These are phyloP conservation scores for Turdus rufiventris DNA, from an alignment of 2,113 vertebrate species.

Conservation along the genomic window DNA sequence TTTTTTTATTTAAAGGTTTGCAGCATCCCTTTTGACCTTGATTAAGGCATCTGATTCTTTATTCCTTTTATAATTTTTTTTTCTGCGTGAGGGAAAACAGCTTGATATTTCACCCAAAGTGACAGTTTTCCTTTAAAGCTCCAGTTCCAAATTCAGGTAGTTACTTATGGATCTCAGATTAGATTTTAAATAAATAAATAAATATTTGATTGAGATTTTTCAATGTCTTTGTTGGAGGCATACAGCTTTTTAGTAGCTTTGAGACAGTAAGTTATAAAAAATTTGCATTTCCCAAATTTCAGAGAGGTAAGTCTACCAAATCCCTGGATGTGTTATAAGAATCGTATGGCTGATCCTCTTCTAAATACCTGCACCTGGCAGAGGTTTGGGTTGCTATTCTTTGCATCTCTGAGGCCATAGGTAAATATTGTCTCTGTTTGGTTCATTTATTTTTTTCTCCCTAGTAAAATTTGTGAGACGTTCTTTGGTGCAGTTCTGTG, in stretches of 20 bases:
- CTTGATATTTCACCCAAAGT: not conserved
- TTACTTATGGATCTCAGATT: not conserved
- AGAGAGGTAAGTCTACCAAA: not conserved
- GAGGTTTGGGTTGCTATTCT: not conserved
- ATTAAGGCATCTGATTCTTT: not conserved
- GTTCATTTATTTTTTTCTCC: not conserved
- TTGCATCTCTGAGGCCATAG: not conserved
- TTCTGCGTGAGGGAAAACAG: not conserved
- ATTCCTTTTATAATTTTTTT: not conserved
- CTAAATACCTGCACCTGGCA: not conserved
- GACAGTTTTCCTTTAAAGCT: not conserved
- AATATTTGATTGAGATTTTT: not conserved
- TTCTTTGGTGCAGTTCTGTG: constrained; percentile 53
- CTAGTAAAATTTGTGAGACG: not conserved
- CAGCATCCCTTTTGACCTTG: not conserved
- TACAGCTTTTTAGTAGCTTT: not conserved
- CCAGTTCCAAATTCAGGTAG: not conserved
- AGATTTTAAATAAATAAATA: not conserved
- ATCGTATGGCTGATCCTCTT: not conserved
- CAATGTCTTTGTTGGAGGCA: not conserved
- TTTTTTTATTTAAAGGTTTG: not conserved
- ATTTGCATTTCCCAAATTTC: not conserved
- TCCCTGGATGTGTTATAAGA: not conserved
- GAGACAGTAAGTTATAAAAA: not conserved
- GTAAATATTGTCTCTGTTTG: not conserved